Conservation (phyloP, 2,888 invertebrate genomes). For the Poecilus cupreus region DNA sequence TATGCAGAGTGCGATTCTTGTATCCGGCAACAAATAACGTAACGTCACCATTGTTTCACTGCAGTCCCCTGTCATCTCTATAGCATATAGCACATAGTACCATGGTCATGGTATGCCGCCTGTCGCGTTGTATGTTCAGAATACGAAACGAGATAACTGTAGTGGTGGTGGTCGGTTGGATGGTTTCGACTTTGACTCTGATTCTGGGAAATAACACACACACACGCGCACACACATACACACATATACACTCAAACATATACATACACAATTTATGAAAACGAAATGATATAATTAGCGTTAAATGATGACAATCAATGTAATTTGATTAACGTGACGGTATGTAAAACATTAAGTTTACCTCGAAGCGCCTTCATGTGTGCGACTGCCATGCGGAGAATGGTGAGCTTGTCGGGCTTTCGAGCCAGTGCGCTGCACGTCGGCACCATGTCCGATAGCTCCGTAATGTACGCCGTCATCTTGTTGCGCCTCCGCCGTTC, state of each 20-base stretch:
- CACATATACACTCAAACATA: not conserved
- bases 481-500: slow-evolving; percentile 98
- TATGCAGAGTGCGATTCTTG: slow-evolving; percentile 59
- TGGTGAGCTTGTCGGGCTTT: slow-evolving; percentile 99
- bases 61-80: slow-evolving; percentile 17
- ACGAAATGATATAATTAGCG: slow-evolving; percentile 12
- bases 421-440: slow-evolving; percentile 98
- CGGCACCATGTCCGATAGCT: slow-evolving; percentile 99
- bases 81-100: not conserved
- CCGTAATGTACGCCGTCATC: slow-evolving; percentile 99
- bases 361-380: slow-evolving; percentile 99
- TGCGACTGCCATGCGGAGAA: slow-evolving; percentile 98
- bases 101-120: not conserved
- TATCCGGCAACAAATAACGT: slow-evolving; percentile 60
- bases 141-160: slow-evolving; percentile 35
- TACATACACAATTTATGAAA: not conserved
- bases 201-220: slow-evolving; percentile 40
- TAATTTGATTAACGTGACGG: not conserved
- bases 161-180: not conserved
- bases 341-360: slow-evolving; percentile 70
- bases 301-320: not conserved
- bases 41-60: slow-evolving; percentile 61
- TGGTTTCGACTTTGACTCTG: not conserved
- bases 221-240: not conserved
- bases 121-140: not conserved